Evolutionary conservation across 2,797 vertebrate genomes (phyloP).

Genomic region (Sphenopsis melanotis): DNA sequence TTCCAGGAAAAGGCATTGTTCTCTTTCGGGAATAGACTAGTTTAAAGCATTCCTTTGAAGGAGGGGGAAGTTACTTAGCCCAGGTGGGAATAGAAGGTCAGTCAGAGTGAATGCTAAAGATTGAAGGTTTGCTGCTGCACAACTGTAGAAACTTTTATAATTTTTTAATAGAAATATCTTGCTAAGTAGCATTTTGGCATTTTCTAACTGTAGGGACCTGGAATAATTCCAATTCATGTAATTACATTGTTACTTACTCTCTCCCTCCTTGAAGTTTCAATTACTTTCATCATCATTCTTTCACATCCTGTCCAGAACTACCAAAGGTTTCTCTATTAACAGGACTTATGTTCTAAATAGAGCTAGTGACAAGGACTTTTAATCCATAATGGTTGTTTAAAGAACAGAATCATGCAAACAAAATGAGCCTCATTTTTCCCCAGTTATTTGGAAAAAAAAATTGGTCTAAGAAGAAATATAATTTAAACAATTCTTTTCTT

Average conservation of each 20-base stretch:
- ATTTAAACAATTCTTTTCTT: background rate
- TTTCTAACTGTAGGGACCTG: background rate
- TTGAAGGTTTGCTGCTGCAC: background rate
- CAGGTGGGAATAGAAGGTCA: constrained; percentile 6
- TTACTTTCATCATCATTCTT: constrained; percentile 19
- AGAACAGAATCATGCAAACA: background rate
- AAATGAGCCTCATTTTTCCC: background rate
- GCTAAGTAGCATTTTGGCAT: constrained; percentile 14
- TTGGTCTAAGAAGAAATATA: background rate
- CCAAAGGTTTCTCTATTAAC: constrained; percentile 7
- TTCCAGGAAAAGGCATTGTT: constrained; percentile 51
- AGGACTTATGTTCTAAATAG: background rate
- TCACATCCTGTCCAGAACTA: constrained; percentile 4
- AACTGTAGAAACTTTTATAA: background rate
- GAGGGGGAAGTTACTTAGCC: constrained; percentile 16
- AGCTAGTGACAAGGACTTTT: background rate
- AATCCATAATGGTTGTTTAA: background rate
- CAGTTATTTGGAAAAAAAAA: background rate
- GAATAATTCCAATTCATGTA: constrained; percentile 23
- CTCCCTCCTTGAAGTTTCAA: constrained; percentile 13
- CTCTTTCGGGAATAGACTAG: constrained; percentile 4
- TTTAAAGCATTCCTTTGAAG: constrained; percentile 45
- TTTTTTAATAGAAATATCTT: background rate
- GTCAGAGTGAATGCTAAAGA: background rate
- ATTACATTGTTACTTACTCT: constrained; percentile 15